Percentiles rank a stretch among this genome's conserved stretches.
Evolutionary conservation across 2,888 invertebrate species (phyloP).

Genomic region (Ctena decussata): DNA sequence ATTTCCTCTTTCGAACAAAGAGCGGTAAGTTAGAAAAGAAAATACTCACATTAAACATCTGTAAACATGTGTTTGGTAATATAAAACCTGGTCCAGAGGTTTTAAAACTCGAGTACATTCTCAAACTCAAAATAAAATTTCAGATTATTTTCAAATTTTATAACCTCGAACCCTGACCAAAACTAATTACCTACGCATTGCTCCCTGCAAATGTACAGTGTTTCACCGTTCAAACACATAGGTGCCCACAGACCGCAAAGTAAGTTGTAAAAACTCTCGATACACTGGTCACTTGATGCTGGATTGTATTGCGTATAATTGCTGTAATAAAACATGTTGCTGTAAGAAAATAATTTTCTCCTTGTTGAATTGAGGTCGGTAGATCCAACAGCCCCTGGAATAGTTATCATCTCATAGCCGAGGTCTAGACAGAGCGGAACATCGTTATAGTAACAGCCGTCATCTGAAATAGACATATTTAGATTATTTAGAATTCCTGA

Average conservation of each 20-base stretch:
- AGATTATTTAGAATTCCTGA: too few species aligned
- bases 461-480: too few species aligned
- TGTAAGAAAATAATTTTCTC: not conserved
- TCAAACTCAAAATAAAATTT: too few species aligned
- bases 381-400: not conserved
- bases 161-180: too few species aligned
- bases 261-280: not conserved
- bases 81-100: too few species aligned
- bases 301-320: not conserved
- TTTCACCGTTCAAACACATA: not conserved
- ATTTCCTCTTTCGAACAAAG: too few species aligned
- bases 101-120: too few species aligned
- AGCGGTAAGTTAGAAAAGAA: too few species aligned
- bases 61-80: too few species aligned
- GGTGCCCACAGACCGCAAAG: not conserved
- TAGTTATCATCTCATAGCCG: not conserved
- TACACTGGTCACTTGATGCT: not conserved
- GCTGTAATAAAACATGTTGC: not conserved
- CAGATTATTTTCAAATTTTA: too few species aligned
- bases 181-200: not conserved
- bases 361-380: not conserved
- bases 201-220: not conserved
- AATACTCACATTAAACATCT: too few species aligned
- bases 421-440: not conserved
- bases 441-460: not conserved